Evolutionary conservation across 92 coral and sea anemone genomes (phyloP).

Genomic region (Galaxea fascicularis): DNA sequence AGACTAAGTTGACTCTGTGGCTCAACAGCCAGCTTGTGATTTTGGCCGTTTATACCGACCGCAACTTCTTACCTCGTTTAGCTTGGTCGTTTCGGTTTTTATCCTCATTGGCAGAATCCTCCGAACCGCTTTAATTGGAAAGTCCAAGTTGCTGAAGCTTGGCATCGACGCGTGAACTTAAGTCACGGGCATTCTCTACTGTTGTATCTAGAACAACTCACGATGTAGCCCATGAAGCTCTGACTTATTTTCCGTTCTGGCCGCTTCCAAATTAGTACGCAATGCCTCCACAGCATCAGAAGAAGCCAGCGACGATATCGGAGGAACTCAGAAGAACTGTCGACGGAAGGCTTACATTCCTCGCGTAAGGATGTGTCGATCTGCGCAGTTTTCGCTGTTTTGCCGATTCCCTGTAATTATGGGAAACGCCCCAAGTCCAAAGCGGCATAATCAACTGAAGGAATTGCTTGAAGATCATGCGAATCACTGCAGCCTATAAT

Average conservation of each 20-base stretch:
- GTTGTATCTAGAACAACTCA: background rate
- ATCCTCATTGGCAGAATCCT: constrained; percentile 8
- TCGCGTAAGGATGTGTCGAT: background rate
- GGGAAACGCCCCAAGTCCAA: background rate
- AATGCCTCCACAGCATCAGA: background rate
- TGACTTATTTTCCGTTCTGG: background rate
- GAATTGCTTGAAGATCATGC: constrained; percentile 47
- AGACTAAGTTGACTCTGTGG: constrained; percentile 26
- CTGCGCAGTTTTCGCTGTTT: background rate
- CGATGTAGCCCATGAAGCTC: background rate
- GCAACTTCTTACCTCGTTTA: constrained; percentile 12
- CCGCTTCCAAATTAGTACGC: background rate
- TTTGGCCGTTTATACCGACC: constrained; percentile 27
- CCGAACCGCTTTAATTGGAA: constrained; percentile 1
- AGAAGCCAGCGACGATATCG: background rate
- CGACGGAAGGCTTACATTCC: background rate
- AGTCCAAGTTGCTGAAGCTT: constrained; percentile 5
- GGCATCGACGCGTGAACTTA: background rate
- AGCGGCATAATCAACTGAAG: background rate
- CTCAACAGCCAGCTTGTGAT: constrained; percentile 16
- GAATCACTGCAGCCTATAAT: too few species aligned
- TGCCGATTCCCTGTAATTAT: too few species aligned
- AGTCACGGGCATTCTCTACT: background rate
- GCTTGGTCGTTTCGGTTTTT: background rate
- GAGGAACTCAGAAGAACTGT: background rate